A percentile compares a stretch with the other conserved stretches of the same genome.
Evolutionary conservation across 2,888 invertebrate species (phyloP).

Genomic region (Pammene aurita): DNA sequence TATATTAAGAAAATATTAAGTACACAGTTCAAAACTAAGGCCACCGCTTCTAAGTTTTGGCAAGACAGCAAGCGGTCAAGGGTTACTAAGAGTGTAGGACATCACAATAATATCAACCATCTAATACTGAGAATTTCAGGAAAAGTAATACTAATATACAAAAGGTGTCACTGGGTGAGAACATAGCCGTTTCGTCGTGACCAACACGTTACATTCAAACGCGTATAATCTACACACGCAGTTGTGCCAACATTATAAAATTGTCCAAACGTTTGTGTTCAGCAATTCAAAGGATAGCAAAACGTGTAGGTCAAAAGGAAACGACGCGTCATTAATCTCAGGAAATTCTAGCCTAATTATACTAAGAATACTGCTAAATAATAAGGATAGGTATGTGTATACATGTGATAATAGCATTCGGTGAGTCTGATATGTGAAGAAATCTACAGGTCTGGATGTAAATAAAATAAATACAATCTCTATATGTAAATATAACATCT

Average conservation of each 20-base stretch:
- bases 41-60: conserved; percentile 63
- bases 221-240: not conserved
- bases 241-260: not conserved
- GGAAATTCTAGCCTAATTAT: conserved; percentile 77
- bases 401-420: conserved; percentile 73
- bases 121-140: conserved; percentile 76
- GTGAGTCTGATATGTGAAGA: conserved; percentile 66
- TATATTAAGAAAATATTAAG: conserved; percentile 69
- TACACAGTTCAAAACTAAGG: conserved; percentile 59
- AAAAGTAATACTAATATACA: conserved; percentile 77
- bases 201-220: conserved; percentile 37
- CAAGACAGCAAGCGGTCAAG: conserved; percentile 69
- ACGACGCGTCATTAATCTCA: conserved; percentile 66
- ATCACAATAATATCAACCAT: conserved; percentile 75
- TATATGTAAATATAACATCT: conserved; percentile 14
- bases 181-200: conserved; percentile 44
- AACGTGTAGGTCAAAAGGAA: conserved; percentile 40
- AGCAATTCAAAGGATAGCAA: not conserved
- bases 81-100: conserved; percentile 55
- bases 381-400: conserved; percentile 71
- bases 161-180: conserved; percentile 68
- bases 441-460: conserved; percentile 15
- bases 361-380: conserved; percentile 79
- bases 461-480: conserved; percentile 27
- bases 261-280: not conserved